These are phyloP conservation scores for Cyclophora punctaria DNA, from an alignment of 2,888 invertebrate species.

Conservation along the genomic window DNA sequence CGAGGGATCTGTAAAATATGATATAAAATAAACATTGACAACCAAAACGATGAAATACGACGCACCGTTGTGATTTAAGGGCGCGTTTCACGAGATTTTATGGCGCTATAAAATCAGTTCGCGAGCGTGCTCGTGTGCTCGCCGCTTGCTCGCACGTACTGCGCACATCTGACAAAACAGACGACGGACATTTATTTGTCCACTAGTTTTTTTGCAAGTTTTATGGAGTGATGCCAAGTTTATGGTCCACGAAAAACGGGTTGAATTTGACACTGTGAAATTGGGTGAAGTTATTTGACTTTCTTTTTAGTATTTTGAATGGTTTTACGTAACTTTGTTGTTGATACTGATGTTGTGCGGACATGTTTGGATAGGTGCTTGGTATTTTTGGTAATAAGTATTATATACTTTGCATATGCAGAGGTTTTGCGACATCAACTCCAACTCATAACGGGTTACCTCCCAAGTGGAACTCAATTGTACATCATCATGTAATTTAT, in stretches of 20 bases:
- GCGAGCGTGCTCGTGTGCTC: constrained; percentile 39
- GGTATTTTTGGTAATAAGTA: no score
- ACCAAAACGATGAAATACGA: constrained; percentile 74
- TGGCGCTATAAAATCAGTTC: constrained; percentile 72
- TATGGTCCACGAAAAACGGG: constrained; percentile 55
- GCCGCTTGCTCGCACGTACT: constrained; percentile 49
- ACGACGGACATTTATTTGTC: constrained; percentile 70
- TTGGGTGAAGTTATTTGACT: constrained; percentile 44
- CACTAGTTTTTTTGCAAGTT: constrained; percentile 65
- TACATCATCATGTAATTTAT: no score
- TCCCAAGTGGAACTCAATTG: no score
- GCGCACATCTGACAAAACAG: constrained; percentile 74
- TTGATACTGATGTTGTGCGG: no score
- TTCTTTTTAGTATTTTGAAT: constrained; percentile 2
- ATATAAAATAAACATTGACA: constrained; percentile 76
- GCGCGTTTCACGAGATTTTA: constrained; percentile 73
- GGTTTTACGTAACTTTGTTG: no score
- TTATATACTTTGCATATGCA: no score
- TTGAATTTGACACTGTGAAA: constrained; percentile 54
- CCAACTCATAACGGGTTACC: no score
- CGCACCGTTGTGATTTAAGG: constrained; percentile 71
- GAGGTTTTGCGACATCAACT: no score
- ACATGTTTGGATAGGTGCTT: no score
- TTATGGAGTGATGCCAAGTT: constrained; percentile 71
- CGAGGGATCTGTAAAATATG: constrained; percentile 73